Evolutionary conservation across 2,888 invertebrate species (phyloP).

Genomic region (Spilarctia lutea): DNA sequence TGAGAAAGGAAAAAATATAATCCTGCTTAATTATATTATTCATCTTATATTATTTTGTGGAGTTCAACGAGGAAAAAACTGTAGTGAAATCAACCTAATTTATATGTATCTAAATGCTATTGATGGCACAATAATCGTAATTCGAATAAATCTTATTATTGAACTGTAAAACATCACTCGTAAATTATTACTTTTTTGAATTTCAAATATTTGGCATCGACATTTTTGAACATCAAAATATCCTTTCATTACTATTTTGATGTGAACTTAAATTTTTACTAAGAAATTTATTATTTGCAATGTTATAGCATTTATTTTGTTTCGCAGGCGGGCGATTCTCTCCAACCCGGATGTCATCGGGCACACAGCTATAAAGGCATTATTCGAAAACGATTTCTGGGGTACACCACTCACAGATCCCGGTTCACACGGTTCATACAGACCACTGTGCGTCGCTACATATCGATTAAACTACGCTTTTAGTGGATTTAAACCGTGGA

Average conservation of each 20-base stretch:
- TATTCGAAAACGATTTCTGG: conserved; percentile 98
- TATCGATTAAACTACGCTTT: conserved; percentile 94
- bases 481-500: conserved; percentile 92
- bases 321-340: conserved; percentile 96
- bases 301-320: conserved; percentile 63
- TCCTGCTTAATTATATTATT: no score
- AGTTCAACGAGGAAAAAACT: not conserved
- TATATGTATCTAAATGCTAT: not conserved
- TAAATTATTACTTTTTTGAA: conserved; percentile 13
- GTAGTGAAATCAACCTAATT: not conserved
- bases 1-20: no score
- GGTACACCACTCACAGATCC: conserved; percentile 97
- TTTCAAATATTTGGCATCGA: conserved; percentile 26
- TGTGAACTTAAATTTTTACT: conserved; percentile 21
- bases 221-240: conserved; percentile 38
- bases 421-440: conserved; percentile 98
- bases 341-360: conserved; percentile 97
- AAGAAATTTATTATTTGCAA: conserved; percentile 22
- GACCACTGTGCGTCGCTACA: conserved; percentile 96
- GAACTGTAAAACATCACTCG: not conserved
- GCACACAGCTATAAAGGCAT: conserved; percentile 92
- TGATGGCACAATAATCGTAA: not conserved
- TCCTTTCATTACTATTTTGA: conserved; percentile 36
- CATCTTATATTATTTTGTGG: not conserved
- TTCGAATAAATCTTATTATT: conserved; percentile 16